These are phyloP conservation scores for Prorops nasuta DNA, from an alignment of 1,140 invertebrate species.

Conservation along the genomic window DNA sequence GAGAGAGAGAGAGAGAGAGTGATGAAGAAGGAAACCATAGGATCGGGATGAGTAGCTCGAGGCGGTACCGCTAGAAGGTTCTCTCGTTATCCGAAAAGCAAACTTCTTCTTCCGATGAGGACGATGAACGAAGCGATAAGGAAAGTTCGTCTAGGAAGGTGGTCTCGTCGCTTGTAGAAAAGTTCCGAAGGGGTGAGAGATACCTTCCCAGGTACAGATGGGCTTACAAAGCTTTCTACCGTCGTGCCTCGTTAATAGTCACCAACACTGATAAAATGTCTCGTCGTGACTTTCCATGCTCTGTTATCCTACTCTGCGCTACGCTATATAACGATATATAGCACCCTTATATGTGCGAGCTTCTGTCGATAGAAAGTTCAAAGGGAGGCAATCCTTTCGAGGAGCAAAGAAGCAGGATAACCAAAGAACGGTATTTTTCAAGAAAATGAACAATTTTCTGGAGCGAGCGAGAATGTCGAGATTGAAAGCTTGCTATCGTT, in stretches of 20 bases:
- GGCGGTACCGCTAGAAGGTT: constrained; percentile 15
- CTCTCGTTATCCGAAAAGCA: constrained; percentile 30
- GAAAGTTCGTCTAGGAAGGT: constrained; percentile 19
- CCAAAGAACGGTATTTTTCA: too few relatives aligned
- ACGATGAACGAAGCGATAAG: constrained; percentile 32
- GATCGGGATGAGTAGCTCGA: constrained; percentile 10
- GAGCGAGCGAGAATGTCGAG: too few relatives aligned
- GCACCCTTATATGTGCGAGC: too few relatives aligned
- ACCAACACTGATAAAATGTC: too few relatives aligned
- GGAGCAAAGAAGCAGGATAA: too few relatives aligned
- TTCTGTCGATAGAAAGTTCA: too few relatives aligned
- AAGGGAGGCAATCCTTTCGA: too few relatives aligned
- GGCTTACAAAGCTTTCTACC: neutral
- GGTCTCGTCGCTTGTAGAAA: constrained; percentile 10
- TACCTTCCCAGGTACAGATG: neutral
- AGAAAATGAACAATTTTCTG: too few relatives aligned
- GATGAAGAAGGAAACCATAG: neutral
- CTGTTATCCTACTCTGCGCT: too few relatives aligned
- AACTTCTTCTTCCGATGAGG: constrained; percentile 27
- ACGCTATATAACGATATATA: too few relatives aligned
- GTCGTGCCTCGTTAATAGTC: neutral
- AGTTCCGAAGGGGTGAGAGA: constrained; percentile 10
- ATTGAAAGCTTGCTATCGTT: too few relatives aligned
- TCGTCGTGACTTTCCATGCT: too few relatives aligned
- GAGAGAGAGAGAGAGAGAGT: neutral